A percentile compares a stretch with the other conserved stretches of the same genome.
Evolutionary conservation across 2,797 vertebrate species (phyloP).

Genomic region (Hylomyscus alleni): DNA sequence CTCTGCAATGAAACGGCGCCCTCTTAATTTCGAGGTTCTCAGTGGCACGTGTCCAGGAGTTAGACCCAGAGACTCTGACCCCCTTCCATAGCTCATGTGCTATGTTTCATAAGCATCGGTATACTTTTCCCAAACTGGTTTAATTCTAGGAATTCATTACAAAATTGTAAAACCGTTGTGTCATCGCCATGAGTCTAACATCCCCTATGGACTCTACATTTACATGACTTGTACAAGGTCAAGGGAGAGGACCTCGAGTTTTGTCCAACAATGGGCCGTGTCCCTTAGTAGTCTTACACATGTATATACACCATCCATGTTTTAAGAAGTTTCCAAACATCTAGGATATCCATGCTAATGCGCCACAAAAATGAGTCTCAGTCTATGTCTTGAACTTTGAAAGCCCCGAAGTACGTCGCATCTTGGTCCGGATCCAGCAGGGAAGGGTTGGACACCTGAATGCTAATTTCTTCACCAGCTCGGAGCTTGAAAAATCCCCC

Average conservation of each 20-base stretch:
- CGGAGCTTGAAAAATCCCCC: slow-evolving; percentile 94
- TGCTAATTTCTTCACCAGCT: slow-evolving; percentile 93
- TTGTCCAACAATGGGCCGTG: slow-evolving; percentile 60
- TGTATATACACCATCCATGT: slow-evolving; percentile 72
- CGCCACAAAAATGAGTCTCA: slow-evolving; percentile 81
- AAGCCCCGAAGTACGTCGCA: slow-evolving; percentile 96
- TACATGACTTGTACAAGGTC: background rate
- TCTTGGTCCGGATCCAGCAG: slow-evolving; percentile 94
- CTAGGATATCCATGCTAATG: slow-evolving; percentile 25
- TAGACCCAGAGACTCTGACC: slow-evolving; percentile 4
- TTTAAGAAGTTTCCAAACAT: slow-evolving; percentile 26
- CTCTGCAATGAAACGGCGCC: slow-evolving; percentile 57
- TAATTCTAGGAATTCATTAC: slow-evolving; percentile 79
- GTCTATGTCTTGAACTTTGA: slow-evolving; percentile 95
- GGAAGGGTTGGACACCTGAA: slow-evolving; percentile 95
- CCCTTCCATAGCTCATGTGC: slow-evolving; percentile 40
- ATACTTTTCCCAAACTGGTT: slow-evolving; percentile 54
- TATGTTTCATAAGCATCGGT: slow-evolving; percentile 14
- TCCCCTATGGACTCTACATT: background rate
- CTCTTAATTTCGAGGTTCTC: slow-evolving; percentile 37
- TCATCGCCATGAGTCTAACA: slow-evolving; percentile 1
- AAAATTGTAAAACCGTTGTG: slow-evolving; percentile 78
- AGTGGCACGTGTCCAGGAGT: background rate
- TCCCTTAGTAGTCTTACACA: slow-evolving; percentile 81
- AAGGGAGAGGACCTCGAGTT: background rate